These are phyloP conservation scores for Chrysemys picta DNA, from an alignment of 2,113 vertebrate genomes.

Conservation along the genomic window DNA sequence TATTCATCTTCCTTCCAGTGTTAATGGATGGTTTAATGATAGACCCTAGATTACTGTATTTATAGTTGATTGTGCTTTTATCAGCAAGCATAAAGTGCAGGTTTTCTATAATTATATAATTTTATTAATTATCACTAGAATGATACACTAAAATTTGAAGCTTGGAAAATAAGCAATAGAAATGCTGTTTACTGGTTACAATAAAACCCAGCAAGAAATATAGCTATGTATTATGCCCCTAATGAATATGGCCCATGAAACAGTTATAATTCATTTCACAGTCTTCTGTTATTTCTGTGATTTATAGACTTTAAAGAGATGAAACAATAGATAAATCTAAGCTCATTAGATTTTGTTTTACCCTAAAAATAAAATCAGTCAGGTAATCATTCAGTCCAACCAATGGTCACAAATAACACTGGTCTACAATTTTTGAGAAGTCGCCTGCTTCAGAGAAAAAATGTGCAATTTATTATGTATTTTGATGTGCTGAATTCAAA, in stretches of 20 bases:
- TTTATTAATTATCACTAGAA: background rate
- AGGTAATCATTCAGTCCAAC: background rate
- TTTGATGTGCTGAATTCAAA: too few relatives aligned
- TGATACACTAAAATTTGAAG: background rate
- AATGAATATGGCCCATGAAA: fast-evolving
- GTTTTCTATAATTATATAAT: background rate
- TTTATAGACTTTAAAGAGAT: background rate
- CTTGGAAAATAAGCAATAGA: background rate
- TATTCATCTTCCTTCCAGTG: background rate
- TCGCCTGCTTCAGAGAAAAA: too few relatives aligned
- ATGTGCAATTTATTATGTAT: too few relatives aligned
- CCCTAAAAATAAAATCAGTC: background rate
- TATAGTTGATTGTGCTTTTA: background rate
- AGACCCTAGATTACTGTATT: background rate
- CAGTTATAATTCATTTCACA: background rate
- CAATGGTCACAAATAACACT: background rate
- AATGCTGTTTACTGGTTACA: background rate
- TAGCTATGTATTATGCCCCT: background rate
- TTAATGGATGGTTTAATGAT: background rate
- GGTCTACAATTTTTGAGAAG: too few relatives aligned
- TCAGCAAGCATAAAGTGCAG: background rate
- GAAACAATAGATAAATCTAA: background rate
- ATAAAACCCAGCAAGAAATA: background rate
- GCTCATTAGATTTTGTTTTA: background rate
- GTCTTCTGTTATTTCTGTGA: background rate